Conservation (phyloP, 2,797 vertebrate genomes). For the Ctenopoma kingsleyae region DNA sequence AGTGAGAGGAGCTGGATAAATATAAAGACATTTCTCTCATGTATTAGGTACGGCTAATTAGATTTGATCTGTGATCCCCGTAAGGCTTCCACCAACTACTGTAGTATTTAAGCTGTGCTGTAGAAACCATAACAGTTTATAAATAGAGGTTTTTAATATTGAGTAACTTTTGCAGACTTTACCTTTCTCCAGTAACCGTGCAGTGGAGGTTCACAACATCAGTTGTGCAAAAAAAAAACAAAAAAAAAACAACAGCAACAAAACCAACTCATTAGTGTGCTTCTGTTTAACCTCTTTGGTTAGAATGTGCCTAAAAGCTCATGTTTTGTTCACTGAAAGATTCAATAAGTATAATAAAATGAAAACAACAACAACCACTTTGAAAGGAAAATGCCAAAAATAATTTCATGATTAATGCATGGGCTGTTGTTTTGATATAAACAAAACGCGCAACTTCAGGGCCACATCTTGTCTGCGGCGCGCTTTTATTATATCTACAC, state of each 20-base stretch:
- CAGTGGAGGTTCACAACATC: slow-evolving; percentile 1
- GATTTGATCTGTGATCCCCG: slow-evolving; percentile 75
- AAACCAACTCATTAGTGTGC: slow-evolving; percentile 29
- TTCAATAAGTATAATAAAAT: slow-evolving; percentile 26
- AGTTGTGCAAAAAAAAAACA: neutral
- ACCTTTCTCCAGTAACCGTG: slow-evolving; percentile 25
- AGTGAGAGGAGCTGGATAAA: slow-evolving; percentile 70
- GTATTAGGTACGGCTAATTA: slow-evolving; percentile 75
- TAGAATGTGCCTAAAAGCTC: slow-evolving; percentile 16
- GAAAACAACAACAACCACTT: slow-evolving; percentile 33
- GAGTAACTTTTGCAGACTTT: slow-evolving; percentile 28
- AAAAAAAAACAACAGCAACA: slow-evolving; percentile 12
- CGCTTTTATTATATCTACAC: slow-evolving; percentile 43
- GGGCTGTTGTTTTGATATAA: slow-evolving; percentile 52
- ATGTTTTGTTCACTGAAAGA: slow-evolving; percentile 26
- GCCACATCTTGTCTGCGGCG: slow-evolving; percentile 45
- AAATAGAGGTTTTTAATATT: slow-evolving; percentile 69
- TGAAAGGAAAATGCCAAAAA: slow-evolving; percentile 45
- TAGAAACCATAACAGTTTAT: slow-evolving; percentile 61
- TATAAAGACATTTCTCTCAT: slow-evolving; percentile 73
- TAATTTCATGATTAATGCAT: slow-evolving; percentile 61
- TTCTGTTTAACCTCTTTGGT: slow-evolving; percentile 32
- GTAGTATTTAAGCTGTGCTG: slow-evolving; percentile 55
- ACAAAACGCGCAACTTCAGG: slow-evolving; percentile 38
- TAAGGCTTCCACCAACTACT: slow-evolving; percentile 61